Percentiles rank a stretch among this genome's conserved stretches.
Conservation (phyloP, 2,113 vertebrate genomes). For the Pholis gunnellus region DNA sequence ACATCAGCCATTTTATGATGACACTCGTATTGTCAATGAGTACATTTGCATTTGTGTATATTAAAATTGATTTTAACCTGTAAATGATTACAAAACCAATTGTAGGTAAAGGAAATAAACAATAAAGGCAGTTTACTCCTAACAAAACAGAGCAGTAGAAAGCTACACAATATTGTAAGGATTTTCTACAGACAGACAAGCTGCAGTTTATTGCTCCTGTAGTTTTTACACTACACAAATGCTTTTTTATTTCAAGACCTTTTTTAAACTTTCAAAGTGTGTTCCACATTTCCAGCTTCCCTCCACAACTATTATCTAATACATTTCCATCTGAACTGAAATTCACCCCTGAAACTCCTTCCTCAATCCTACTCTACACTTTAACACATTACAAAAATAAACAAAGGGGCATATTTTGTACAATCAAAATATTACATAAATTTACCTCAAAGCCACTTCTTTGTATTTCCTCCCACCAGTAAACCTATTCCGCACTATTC, state of each 20-base stretch:
- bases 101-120: neutral
- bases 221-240: neutral
- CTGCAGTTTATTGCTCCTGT: neutral
- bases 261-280: neutral
- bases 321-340: neutral
- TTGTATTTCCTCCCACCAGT: neutral
- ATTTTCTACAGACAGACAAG: neutral
- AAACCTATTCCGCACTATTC: neutral
- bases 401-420: neutral
- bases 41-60: neutral
- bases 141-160: neutral
- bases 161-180: neutral
- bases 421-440: neutral
- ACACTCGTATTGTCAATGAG: neutral
- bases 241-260: neutral
- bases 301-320: neutral
- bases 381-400: neutral
- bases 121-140: neutral
- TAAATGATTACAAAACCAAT: neutral
- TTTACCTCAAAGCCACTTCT: neutral
- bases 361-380: neutral
- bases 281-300: neutral
- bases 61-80: neutral
- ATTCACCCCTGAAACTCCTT: neutral
- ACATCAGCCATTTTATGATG: conserved; percentile 13